phyloP scores from a whole-genome alignment of 2,888 invertebrate genomes.

The Hypsopygia costalis region DNA sequence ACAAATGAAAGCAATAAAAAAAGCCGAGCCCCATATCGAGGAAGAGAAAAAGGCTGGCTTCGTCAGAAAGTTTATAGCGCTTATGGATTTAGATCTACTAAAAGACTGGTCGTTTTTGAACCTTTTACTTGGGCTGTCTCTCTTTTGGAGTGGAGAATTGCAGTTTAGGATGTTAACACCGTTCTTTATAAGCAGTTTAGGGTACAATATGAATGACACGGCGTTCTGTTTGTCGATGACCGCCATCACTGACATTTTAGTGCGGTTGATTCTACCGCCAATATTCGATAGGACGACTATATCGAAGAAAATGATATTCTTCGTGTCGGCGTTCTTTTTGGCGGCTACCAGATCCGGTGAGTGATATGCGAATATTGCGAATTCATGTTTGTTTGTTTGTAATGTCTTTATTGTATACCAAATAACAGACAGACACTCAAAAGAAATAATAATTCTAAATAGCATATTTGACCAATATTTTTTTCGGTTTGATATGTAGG shows the following conservation, averaged over 20 bases:
- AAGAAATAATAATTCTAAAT: too few species aligned
- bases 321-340: conserved; percentile 85
- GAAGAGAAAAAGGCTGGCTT: conserved; percentile 60
- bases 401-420: too few species aligned
- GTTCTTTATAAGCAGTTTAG: conserved; percentile 83
- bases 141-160: conserved; percentile 87
- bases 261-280: conserved; percentile 86
- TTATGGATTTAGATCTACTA: conserved; percentile 86
- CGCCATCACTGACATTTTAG: conserved; percentile 87
- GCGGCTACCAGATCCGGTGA: conserved; percentile 87
- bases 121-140: conserved; percentile 85
- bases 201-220: conserved; percentile 83
- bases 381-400: too few species aligned
- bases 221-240: conserved; percentile 88
- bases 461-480: too few species aligned
- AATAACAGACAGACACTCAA: too few species aligned
- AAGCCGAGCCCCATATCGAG: conserved; percentile 38
- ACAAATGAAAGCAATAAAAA: conserved; percentile 71
- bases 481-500: too few species aligned
- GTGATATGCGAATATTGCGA: too few species aligned
- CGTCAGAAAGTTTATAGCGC: conserved; percentile 78
- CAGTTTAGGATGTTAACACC: conserved; percentile 88
- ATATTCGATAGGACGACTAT: conserved; percentile 85
- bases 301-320: conserved; percentile 86
- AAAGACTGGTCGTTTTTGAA: conserved; percentile 87